These are phyloP conservation scores for Chaetura pelagica DNA, from an alignment of 2,113 vertebrate genomes.

Conservation along the genomic window DNA sequence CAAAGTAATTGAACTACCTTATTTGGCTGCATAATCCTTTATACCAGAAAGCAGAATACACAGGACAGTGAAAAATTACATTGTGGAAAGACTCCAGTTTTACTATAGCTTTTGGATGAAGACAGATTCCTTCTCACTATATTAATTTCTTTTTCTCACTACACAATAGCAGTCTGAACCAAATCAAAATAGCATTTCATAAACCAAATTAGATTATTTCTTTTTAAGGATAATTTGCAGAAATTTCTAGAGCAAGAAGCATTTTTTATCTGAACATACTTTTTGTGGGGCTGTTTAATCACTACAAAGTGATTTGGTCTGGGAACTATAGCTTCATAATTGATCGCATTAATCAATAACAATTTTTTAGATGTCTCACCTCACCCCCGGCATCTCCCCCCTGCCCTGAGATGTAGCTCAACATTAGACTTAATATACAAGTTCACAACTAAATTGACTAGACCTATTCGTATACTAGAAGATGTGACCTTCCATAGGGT, in stretches of 20 bases:
- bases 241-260: background rate
- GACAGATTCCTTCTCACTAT: background rate
- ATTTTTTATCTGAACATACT: background rate
- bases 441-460: background rate
- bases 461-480: background rate
- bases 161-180: background rate
- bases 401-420: background rate
- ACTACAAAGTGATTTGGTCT: background rate
- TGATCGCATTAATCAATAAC: background rate
- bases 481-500: background rate
- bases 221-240: background rate
- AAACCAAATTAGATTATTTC: background rate
- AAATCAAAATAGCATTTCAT: background rate
- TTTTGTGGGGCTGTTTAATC: background rate
- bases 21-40: conserved; percentile 44
- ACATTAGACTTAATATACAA: background rate
- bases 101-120: background rate
- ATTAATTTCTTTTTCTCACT: background rate
- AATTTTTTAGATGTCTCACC: background rate
- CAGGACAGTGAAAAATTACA: conserved; percentile 58
- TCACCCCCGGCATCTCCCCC: too few relatives aligned
- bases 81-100: background rate
- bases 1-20: conserved; percentile 34
- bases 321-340: background rate
- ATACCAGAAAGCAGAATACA: conserved; percentile 19